Evolutionary conservation across 1,140 invertebrate species (phyloP).

Genomic region (Hyphantria cunea): DNA sequence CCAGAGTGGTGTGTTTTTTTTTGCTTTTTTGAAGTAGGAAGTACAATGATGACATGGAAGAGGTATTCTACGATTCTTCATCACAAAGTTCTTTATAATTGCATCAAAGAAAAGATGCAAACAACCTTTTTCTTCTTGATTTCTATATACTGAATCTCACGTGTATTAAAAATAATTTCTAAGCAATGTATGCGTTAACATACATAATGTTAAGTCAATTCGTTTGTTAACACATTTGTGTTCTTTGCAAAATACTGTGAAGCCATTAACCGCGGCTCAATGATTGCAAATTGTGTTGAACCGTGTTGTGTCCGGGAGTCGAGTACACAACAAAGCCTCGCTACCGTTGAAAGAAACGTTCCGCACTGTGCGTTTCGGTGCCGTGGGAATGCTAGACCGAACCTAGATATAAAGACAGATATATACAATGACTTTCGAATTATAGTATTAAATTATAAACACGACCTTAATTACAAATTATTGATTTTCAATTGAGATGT

Average conservation of each 20-base stretch:
- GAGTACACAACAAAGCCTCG: neutral
- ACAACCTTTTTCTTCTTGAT: too few species aligned
- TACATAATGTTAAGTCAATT: too few species aligned
- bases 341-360: conserved; percentile 29
- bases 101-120: too few species aligned
- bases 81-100: too few species aligned
- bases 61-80: too few species aligned
- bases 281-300: neutral
- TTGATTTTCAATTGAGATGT: neutral
- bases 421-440: neutral
- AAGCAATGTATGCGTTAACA: too few species aligned
- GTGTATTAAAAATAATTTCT: too few species aligned
- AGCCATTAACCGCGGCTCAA: neutral
- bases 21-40: too few species aligned
- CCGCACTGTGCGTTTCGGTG: conserved; percentile 29
- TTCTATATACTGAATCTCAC: too few species aligned
- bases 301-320: neutral
- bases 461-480: neutral
- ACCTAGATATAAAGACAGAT: neutral
- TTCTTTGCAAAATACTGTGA: neutral
- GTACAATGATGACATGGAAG: too few species aligned
- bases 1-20: too few species aligned
- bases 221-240: too few species aligned
- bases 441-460: neutral
- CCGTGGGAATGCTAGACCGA: conserved; percentile 37